Conservation (phyloP, 2,113 vertebrate species). For the Seriola quinqueradiata region DNA sequence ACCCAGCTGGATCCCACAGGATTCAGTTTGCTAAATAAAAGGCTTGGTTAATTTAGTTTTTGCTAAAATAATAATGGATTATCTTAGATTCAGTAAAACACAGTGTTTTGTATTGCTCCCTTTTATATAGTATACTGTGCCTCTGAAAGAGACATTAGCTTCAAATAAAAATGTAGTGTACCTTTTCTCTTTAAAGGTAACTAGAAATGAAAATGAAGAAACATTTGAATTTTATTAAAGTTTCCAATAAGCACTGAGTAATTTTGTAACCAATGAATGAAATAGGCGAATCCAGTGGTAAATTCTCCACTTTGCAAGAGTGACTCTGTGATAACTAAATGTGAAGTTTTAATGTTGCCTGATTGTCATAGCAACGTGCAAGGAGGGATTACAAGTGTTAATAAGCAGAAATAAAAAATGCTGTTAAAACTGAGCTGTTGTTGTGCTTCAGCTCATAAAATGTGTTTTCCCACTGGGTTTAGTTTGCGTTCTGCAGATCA, state of each 20-base stretch:
- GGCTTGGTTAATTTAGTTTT: background rate
- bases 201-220: too few species aligned
- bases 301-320: background rate
- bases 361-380: background rate
- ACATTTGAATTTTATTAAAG: too few species aligned
- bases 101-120: background rate
- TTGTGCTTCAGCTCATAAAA: background rate
- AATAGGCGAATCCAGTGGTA: background rate
- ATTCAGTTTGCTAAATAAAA: background rate
- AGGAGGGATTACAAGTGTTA: background rate
- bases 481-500: background rate
- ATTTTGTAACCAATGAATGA: background rate
- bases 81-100: background rate
- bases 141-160: too few species aligned
- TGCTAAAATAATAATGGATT: background rate
- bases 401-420: background rate
- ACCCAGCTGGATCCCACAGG: background rate
- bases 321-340: background rate
- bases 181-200: too few species aligned
- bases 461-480: background rate
- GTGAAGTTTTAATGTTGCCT: background rate
- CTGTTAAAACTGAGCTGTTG: background rate
- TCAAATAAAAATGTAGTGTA: too few species aligned
- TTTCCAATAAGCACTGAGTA: too few species aligned
- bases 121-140: background rate